Evolutionary conservation across 2,113 vertebrate genomes (phyloP), one percentile per base, ranked within the genome.

Genomic region (Ammodytes marinus): DNA sequence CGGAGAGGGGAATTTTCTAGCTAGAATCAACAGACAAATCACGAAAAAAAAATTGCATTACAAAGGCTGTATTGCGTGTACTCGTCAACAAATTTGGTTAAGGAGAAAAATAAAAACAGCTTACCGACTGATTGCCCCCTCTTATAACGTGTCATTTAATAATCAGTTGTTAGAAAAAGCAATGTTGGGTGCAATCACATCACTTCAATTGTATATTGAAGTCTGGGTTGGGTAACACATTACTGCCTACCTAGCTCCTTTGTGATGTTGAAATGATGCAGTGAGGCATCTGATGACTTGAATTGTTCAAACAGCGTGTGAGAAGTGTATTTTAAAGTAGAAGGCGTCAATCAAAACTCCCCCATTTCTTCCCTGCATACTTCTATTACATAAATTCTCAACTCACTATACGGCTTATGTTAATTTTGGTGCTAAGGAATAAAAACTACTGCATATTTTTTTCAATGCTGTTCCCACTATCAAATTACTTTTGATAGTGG

Each of bases 341-440:
- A 57, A 76, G 42, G 72, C 84, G 55, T 90, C 84, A 81, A 68
- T 89, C 58, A 76, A 45, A 52, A 9, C 59, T 66, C 53, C 69
- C 58, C 43, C 61, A 27, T 27, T 27, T 27, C 27, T 27, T 27
- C 27, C 27, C 27, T 27, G 27, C 27, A 27, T 27, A 27, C 27
- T 27, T 27, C 1, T 27, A 27, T 27, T 27, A 27, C 27, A 27
- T 27, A 27, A 27, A 27, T 27, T 27, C 27, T 27, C 27, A 27
- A 27, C 27, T 27, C 27, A 27, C 27, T 27, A 27, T 27, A 27
- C 27, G 27, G 27, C 27, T 27, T 27, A 2, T 27, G 27, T 27
- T 27, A 27, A 27, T 27, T 27, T 27, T 27, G 27, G 27, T 27
- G 27, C 27, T 27, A 27, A 27, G 27, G 27, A 27, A 27, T 27